Conservation (phyloP, 2,888 invertebrate genomes). For the Peribatodes rhomboidaria region DNA sequence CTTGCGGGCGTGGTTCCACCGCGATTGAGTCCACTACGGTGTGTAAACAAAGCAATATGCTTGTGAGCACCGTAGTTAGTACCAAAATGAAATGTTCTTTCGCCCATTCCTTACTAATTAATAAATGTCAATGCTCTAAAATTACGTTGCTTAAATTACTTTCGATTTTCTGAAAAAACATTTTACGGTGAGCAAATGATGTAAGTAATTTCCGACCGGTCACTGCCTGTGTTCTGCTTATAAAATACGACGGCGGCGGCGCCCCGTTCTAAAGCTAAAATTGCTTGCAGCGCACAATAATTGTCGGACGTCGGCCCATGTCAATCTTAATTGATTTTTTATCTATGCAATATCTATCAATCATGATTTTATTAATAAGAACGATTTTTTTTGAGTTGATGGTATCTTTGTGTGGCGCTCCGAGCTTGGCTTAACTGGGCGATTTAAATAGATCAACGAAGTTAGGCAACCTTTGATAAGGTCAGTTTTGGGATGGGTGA, state of each 20-base stretch:
- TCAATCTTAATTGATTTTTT: conserved; percentile 38
- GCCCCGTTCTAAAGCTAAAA: too few species aligned
- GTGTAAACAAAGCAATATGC: too few species aligned
- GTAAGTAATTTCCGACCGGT: background rate
- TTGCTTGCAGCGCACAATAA: background rate
- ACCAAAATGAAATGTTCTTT: too few species aligned
- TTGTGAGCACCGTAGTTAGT: too few species aligned
- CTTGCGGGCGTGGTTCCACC: too few species aligned
- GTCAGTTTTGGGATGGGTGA: conserved; percentile 2
- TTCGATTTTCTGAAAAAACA: background rate
- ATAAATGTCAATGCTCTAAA: background rate
- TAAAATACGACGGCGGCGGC: background rate
- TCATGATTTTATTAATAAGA: conserved; percentile 14
- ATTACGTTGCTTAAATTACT: background rate
- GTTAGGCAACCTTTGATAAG: background rate
- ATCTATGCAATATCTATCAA: conserved; percentile 29
- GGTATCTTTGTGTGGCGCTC: background rate
- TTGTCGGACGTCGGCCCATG: conserved; percentile 7
- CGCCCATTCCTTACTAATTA: too few species aligned
- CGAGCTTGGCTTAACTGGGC: background rate
- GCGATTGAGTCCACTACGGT: too few species aligned
- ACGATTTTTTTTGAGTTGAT: background rate
- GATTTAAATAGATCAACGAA: background rate
- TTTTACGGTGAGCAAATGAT: background rate
- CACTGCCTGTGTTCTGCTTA: background rate